Conservation (phyloP, 2,113 vertebrate genomes). For the Myrmecophaga tridactyla region DNA sequence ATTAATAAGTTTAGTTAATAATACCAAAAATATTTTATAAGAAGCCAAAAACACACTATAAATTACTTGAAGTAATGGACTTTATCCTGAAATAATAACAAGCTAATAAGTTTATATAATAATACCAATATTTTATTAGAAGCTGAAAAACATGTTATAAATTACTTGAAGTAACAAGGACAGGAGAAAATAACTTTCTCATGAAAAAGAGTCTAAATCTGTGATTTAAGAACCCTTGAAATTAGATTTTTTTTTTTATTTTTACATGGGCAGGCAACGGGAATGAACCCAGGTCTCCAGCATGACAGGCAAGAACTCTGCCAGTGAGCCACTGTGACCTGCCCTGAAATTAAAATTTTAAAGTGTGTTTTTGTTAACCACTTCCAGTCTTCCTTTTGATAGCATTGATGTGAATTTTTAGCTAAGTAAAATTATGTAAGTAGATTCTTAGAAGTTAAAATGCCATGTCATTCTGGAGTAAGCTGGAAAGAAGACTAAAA, state of each 20-base stretch:
- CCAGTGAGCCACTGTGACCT: no score
- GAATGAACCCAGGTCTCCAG: no score
- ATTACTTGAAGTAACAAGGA: neutral
- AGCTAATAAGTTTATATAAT: neutral
- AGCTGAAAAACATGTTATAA: neutral
- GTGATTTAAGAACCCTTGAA: constrained; percentile 22
- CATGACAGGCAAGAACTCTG: no score
- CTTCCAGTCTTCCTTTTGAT: neutral
- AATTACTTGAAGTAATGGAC: neutral
- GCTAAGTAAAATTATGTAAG: neutral
- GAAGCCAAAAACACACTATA: neutral
- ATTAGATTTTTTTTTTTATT: no score
- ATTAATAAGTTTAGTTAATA: neutral
- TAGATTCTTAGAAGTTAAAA: neutral
- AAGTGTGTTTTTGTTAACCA: neutral
- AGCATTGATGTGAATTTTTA: constrained; percentile 18
- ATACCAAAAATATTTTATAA: neutral
- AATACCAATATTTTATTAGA: neutral
- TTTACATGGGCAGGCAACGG: no score
- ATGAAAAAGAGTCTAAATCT: neutral
- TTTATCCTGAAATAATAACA: neutral
- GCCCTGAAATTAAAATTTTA: neutral
- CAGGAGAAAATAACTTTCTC: neutral
- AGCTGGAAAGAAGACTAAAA: no score
- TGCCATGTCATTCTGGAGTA: neutral